phyloP scores from a whole-genome alignment of 2,888 invertebrate genomes.

The Falcaria lacertinaria region DNA sequence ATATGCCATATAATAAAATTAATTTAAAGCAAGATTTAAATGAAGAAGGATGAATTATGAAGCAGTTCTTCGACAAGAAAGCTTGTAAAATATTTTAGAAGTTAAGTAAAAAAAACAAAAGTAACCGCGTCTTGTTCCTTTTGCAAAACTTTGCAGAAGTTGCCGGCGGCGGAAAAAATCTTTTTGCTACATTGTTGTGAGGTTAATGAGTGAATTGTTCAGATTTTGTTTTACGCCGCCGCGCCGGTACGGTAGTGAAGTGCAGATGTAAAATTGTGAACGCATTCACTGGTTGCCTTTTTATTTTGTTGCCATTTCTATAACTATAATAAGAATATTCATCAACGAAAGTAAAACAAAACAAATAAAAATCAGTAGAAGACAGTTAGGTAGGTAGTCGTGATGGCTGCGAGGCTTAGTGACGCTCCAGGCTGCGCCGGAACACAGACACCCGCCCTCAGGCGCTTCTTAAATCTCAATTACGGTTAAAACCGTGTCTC shows the following conservation, averaged over 20 bases:
- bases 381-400: constrained; percentile 5
- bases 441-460: constrained; percentile 54
- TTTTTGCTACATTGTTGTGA: constrained; percentile 1
- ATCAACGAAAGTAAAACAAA: too few relatives aligned
- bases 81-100: constrained; percentile 2
- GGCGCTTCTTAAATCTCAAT: constrained; percentile 77
- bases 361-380: not conserved
- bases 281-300: too few relatives aligned
- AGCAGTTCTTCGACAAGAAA: too few relatives aligned
- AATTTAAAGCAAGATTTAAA: constrained; percentile 1
- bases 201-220: constrained; percentile 1
- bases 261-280: too few relatives aligned
- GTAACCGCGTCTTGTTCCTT: constrained; percentile 2
- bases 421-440: constrained; percentile 18
- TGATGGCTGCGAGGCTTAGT: constrained; percentile 24
- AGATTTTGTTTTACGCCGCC: not conserved
- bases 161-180: constrained; percentile 8
- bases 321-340: too few relatives aligned
- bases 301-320: too few relatives aligned
- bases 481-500: constrained; percentile 77
- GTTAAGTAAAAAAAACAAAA: constrained; percentile 7
- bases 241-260: not conserved
- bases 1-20: too few relatives aligned
- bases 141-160: constrained; percentile 2
- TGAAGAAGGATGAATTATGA: too few relatives aligned